Evolutionary conservation across 2,797 vertebrate genomes (phyloP).

Genomic region (Mormyrops attenuatus): DNA sequence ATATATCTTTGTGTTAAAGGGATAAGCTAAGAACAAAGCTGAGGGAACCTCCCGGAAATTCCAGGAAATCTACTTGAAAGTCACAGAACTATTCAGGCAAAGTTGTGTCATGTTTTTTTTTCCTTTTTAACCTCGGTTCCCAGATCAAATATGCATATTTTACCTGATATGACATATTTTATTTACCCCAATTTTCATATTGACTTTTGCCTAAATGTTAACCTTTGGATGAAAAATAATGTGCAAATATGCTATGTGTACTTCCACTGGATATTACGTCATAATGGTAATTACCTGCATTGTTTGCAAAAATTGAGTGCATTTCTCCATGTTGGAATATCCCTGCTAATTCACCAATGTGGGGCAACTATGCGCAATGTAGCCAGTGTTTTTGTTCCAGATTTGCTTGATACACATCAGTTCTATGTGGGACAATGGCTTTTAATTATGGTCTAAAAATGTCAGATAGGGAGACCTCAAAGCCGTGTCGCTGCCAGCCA

Average conservation of each 20-base stretch:
- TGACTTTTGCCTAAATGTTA: background rate
- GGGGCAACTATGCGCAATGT: background rate
- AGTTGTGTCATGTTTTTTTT: background rate
- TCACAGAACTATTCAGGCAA: background rate
- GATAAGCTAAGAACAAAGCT: background rate
- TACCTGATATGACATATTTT: background rate
- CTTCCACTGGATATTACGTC: background rate
- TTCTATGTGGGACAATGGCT: slow-evolving; percentile 1
- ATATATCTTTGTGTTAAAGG: background rate
- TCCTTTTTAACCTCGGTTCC: background rate
- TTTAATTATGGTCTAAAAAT: slow-evolving; percentile 12
- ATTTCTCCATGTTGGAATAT: background rate
- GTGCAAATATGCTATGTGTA: background rate
- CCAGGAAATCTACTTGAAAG: background rate
- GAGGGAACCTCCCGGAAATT: background rate
- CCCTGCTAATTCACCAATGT: background rate
- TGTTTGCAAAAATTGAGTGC: background rate
- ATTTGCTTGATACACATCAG: background rate
- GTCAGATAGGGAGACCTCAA: background rate
- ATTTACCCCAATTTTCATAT: background rate
- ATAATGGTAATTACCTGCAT: background rate
- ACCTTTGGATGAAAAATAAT: background rate
- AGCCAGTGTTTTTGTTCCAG: background rate
- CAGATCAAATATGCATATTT: background rate
- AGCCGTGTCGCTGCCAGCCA: background rate